phyloP scores from a whole-genome alignment of 1,140 invertebrate species.

The Megathymus violae region DNA sequence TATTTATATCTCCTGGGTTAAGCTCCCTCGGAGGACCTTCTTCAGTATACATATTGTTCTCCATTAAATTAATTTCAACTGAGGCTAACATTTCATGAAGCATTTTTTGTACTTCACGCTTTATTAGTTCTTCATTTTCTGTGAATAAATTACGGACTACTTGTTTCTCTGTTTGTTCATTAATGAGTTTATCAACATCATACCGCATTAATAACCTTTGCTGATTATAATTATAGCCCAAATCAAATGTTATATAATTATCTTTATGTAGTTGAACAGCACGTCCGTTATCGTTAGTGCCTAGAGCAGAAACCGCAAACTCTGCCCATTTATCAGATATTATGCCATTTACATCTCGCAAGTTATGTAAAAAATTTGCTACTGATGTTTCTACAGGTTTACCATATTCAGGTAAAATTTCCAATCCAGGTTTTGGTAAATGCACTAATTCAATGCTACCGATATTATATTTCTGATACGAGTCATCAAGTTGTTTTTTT shows the following conservation, averaged over 20 bases:
- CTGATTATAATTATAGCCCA: conserved; percentile 67
- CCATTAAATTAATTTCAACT: conserved; percentile 65
- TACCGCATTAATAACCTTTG: conserved; percentile 61
- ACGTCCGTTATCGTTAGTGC: conserved; percentile 46
- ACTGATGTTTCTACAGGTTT: conserved; percentile 54
- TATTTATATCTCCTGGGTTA: conserved; percentile 16
- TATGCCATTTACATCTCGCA: conserved; percentile 53
- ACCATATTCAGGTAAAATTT: conserved; percentile 58
- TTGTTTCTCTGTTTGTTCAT: conserved; percentile 5
- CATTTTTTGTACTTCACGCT: conserved; percentile 48
- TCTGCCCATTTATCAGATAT: conserved; percentile 71
- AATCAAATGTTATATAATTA: conserved; percentile 56
- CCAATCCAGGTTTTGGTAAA: conserved; percentile 62
- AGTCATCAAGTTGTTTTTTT: conserved; percentile 65
- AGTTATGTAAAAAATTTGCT: conserved; percentile 56
- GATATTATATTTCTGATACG: conserved; percentile 70
- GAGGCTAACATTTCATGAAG: conserved; percentile 58
- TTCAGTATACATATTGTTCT: conserved; percentile 57
- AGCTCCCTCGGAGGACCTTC: conserved; percentile 47
- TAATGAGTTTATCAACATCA: conserved; percentile 37
- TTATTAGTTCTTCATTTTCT: conserved; percentile 32
- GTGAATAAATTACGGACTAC: neutral
- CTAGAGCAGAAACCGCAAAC: conserved; percentile 65
- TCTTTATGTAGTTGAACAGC: conserved; percentile 43
- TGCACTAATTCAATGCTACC: conserved; percentile 58